Evolutionary conservation across 2,888 invertebrate species (phyloP), one percentile per base, ranked within the genome.

Genomic region (Diploptera punctata): DNA sequence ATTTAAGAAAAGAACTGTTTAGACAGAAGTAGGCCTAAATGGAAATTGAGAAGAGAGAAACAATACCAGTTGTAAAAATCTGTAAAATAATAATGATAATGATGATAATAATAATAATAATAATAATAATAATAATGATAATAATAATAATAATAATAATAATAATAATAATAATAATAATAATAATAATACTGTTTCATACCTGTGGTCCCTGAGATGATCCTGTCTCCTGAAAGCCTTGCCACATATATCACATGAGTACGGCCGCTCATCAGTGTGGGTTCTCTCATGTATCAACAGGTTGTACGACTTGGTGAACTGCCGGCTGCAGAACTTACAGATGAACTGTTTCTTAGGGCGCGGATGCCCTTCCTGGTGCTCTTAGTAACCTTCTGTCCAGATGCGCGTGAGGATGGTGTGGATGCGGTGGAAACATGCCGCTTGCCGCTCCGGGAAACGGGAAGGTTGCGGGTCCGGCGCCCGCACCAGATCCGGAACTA

Each of bases 291-390:
- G 99, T 79, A 99, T 99, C 78, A 98, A 87, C 80, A 99, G 86
- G 84, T 99, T 99, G 85, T 97, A 99, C 21, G 95, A 96, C 85
- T 99, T 99, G 74, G 98, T 98, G 84, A 99, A 99, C 82, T 98
- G 97, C 16, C 99, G 90, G 83, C 95, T 94, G 83, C 99, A 99
- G 84, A 95, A 99, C 85, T 97, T 96, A 86, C 99, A 99, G 81
- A 99, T 98, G 84, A 98, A 99, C 83, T 99, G 97, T 82, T 98
- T 98, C 83, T 98, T 98, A 21, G 97, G 83, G 87, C 84, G 83
- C n/a, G 86, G 85, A 84, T 77, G 85, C 83, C 79, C 85, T 81
- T 80, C 83, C 83, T 79, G 83, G 83, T 79, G 76, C 83, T 81
- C 82, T 81, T 81, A 81, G 82, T 73, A 93, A 84, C 72, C 94